A percentile compares a stretch with the other conserved stretches of the same genome.
Conservation (phyloP, 2,888 invertebrate species). For the Thereva unica region DNA sequence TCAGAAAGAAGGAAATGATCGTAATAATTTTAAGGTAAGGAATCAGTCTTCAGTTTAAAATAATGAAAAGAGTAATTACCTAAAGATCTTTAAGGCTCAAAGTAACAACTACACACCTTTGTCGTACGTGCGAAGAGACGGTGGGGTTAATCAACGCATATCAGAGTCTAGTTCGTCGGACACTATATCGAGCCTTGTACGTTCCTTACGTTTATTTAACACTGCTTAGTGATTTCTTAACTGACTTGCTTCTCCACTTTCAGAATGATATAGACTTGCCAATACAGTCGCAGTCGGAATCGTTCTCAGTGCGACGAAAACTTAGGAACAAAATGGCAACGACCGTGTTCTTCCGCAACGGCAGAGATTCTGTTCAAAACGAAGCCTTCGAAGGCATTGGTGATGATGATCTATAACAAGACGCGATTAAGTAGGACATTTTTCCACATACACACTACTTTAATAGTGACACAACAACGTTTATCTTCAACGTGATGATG, state of each 20-base stretch:
- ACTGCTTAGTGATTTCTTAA: neutral
- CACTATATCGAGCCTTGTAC: conserved; percentile 47
- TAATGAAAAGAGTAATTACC: neutral
- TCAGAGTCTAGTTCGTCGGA: conserved; percentile 47
- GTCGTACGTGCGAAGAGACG: conserved; percentile 47
- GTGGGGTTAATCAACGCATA: conserved; percentile 42
- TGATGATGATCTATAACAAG: conserved; percentile 81
- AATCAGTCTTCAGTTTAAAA: neutral
- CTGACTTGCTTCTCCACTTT: conserved; percentile 45
- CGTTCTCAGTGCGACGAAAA: conserved; percentile 73
- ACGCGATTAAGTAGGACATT: neutral
- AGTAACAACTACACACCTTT: conserved; percentile 43
- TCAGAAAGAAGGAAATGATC: conserved; percentile 68
- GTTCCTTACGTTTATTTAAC: conserved; percentile 2
- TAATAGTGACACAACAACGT: too few species aligned
- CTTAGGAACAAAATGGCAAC: conserved; percentile 72
- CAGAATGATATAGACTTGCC: conserved; percentile 65
- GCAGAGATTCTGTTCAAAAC: conserved; percentile 79
- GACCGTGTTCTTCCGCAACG: conserved; percentile 71
- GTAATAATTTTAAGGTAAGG: conserved; percentile 53
- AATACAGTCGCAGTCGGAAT: conserved; percentile 57
- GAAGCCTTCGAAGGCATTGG: conserved; percentile 94
- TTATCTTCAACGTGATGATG: too few species aligned
- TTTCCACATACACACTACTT: too few species aligned
- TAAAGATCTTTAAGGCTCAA: conserved; percentile 39